phyloP scores from a whole-genome alignment of 2,797 vertebrate genomes.

The Cossypha dichroa region DNA sequence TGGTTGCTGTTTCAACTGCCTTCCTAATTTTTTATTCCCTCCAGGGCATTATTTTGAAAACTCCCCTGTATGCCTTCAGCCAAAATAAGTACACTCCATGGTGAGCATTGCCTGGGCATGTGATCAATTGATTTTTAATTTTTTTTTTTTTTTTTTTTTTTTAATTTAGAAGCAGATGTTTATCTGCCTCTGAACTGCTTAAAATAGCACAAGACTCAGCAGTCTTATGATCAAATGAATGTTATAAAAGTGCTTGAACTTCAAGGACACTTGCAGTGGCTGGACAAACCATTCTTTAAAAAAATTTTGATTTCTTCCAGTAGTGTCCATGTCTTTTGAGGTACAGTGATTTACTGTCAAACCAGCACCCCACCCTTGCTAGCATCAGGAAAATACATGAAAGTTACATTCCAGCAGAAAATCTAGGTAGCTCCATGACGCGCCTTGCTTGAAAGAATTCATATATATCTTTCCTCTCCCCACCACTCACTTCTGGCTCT shows the following conservation, averaged over 20 bases:
- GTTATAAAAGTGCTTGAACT: neutral
- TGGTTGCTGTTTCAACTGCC: slow-evolving; percentile 1
- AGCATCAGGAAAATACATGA: neutral
- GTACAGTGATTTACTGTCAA: neutral
- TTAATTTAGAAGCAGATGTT: neutral
- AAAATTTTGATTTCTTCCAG: neutral
- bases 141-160: neutral
- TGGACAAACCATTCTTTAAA: neutral
- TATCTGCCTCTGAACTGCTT: slow-evolving; percentile 14
- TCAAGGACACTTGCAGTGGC: neutral
- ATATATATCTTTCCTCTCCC: slow-evolving; percentile 21
- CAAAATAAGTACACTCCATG: neutral
- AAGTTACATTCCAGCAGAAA: neutral
- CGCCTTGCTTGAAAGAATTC: neutral
- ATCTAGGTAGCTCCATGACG: neutral
- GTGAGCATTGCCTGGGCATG: neutral
- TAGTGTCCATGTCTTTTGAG: neutral
- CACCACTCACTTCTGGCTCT: slow-evolving; percentile 1
- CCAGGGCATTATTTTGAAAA: neutral
- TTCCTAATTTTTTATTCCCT: slow-evolving; percentile 33
- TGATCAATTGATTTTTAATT: neutral
- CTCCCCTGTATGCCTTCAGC: neutral
- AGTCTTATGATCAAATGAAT: neutral
- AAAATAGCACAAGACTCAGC: neutral
- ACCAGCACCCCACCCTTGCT: neutral